phyloP scores from a whole-genome alignment of 1,140 invertebrate genomes.

The Lasaia peninsularis region DNA sequence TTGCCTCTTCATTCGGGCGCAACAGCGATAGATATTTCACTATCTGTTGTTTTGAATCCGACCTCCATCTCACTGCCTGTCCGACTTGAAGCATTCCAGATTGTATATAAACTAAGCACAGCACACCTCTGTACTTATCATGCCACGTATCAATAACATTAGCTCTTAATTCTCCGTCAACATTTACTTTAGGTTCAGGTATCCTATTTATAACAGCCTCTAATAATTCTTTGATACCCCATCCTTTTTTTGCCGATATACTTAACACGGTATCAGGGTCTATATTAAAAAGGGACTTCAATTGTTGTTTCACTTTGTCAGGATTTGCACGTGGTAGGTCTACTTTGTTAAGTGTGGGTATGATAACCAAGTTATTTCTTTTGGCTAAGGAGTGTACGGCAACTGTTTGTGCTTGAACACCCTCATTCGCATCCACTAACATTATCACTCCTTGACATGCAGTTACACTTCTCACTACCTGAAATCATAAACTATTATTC shows the following conservation, averaged over 20 bases:
- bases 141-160: constrained; percentile 97
- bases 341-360: constrained; percentile 98
- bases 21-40: constrained; percentile 90
- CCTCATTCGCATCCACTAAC: constrained; percentile 97
- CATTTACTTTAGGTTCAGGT: constrained; percentile 83
- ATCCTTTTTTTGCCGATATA: constrained; percentile 94
- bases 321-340: constrained; percentile 95
- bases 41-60: constrained; percentile 84
- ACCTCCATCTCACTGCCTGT: constrained; percentile 79
- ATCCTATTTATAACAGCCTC: constrained; percentile 87
- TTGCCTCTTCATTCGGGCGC: constrained; percentile 85
- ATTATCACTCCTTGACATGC: constrained; percentile 97
- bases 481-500: constrained; percentile 21
- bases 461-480: constrained; percentile 88
- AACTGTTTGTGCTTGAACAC: constrained; percentile 98
- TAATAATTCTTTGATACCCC: constrained; percentile 86
- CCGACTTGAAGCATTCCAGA: constrained; percentile 86
- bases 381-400: constrained; percentile 97
- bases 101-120: constrained; percentile 88
- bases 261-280: constrained; percentile 79
- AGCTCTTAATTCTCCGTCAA: constrained; percentile 83
- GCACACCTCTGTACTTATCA: constrained; percentile 90
- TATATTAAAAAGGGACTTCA: constrained; percentile 92
- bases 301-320: constrained; percentile 86
- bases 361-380: constrained; percentile 87